Evolutionary conservation across 2,888 invertebrate genomes (phyloP).

Genomic region (Helobdella robusta): DNA sequence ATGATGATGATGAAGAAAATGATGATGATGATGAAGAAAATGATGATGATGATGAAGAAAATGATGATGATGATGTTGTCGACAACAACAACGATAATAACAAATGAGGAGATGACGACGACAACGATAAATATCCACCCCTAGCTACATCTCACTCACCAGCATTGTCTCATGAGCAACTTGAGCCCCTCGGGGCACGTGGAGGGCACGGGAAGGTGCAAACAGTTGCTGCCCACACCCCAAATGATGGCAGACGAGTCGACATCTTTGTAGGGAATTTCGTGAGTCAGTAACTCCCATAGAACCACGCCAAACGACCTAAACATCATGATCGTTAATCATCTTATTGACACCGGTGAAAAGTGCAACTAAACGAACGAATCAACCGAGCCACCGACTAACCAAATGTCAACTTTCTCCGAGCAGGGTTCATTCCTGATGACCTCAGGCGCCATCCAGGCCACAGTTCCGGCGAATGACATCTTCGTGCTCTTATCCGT

Average conservation of each 20-base stretch:
- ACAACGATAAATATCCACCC: background rate
- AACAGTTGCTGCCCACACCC: conserved; percentile 88
- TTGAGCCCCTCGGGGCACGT: conserved; percentile 72
- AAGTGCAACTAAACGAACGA: no score
- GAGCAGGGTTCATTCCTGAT: conserved; percentile 91
- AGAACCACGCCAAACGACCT: conserved; percentile 86
- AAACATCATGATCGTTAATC: conserved; percentile 11
- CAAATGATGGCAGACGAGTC: conserved; percentile 94
- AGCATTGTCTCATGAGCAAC: conserved; percentile 79
- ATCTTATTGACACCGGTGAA: no score
- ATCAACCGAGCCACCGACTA: conserved; percentile 36
- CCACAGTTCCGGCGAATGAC: conserved; percentile 94
- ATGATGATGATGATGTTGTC: conserved; percentile 5
- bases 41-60: background rate
- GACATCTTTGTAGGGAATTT: conserved; percentile 82
- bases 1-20: conserved; percentile 1
- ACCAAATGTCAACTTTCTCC: conserved; percentile 95
- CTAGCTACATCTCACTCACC: conserved; percentile 51
- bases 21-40: conserved; percentile 7
- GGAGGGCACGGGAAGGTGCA: conserved; percentile 79
- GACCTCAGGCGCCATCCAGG: conserved; percentile 99
- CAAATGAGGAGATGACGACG: background rate
- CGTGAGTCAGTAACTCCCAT: conserved; percentile 93
- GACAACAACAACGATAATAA: background rate
- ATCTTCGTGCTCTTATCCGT: conserved; percentile 82